Base-by-base conservation (phyloP, 2,888 invertebrate genomes). In the Orthosia gothica region DNA sequence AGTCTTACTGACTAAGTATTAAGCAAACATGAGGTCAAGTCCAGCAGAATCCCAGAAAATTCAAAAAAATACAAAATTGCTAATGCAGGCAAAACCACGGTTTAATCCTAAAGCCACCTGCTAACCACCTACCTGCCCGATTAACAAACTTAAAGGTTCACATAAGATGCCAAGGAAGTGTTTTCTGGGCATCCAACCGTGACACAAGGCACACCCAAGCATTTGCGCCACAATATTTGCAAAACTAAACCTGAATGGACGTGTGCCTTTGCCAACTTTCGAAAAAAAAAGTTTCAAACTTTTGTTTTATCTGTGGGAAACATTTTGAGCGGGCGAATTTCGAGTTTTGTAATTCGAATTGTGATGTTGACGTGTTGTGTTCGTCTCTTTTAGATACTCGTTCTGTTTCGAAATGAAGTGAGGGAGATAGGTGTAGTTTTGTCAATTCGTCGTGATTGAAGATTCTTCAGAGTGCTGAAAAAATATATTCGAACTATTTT, bases 171-270 rank as follows among this genome's bases (percentile, higher is more conserved):
- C 76, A 92, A 94, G 95, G 95, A 95, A 94, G 92, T 89, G 87
- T 88, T 85, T 82, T 88, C 89, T 87, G 90, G 81, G 77, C 93
- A 92, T 64, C 95, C 89, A 87, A 95, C 92, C 96, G 86, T 92
- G 89, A 88, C 86, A 83, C 84, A 87, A 89, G 93, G 86, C 95
- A 94, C 95, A 94, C 95, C 95, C 92, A 93, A 84, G 82, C 70
- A 92, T 92, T 94, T 93, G 88, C 93, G 92, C 92, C 95, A 96
- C 90, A 96, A 92, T 91, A 93, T 94, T 94, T 89, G 95, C 95
- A 91, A 95, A 94, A 87, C 88, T 88, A 92, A 92, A 92, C 85
- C 92, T 84, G 93, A 81, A 83, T 91, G 89, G 94, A 94, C 95
- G 95, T 94, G 90, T 62, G 89, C 84, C 87, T 81, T 84, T 82